Evolutionary conservation across 2,113 vertebrate species (phyloP).

Genomic region (Rhinoderma darwinii): DNA sequence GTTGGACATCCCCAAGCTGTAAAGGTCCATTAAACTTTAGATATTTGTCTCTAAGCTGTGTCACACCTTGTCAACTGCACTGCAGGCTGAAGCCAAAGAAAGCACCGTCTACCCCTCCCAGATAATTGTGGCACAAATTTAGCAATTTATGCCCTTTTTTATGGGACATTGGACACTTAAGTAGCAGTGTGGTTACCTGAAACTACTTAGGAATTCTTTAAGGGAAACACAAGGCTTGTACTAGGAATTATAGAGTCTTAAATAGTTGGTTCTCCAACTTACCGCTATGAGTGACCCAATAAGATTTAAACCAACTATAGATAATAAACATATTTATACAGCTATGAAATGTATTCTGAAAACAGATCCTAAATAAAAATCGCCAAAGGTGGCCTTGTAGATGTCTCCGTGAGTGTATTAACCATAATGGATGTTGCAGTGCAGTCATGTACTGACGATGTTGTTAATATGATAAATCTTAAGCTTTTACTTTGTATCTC

Average conservation of each 20-base stretch:
- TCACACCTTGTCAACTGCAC: background rate
- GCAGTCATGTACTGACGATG: background rate
- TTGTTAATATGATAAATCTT: background rate
- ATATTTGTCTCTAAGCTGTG: constrained; percentile 8
- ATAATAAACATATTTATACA: background rate
- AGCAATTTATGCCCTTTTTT: background rate
- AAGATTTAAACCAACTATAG: background rate
- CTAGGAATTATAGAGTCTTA: background rate
- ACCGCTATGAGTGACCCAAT: background rate
- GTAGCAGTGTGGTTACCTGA: background rate
- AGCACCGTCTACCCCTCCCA: background rate
- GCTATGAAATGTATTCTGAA: background rate
- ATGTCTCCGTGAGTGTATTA: background rate
- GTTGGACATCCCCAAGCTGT: background rate
- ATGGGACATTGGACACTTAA: background rate
- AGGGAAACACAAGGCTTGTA: background rate
- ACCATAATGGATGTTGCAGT: background rate
- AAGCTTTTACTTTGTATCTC: background rate
- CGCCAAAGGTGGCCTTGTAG: background rate
- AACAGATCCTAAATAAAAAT: background rate
- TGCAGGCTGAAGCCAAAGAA: background rate
- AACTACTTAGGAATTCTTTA: background rate
- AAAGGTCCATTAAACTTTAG: background rate
- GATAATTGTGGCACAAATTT: background rate
- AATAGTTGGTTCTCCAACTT: background rate